Evolutionary conservation across 1,140 invertebrate genomes (phyloP).

Genomic region (Parasteatoda tepidariorum): DNA sequence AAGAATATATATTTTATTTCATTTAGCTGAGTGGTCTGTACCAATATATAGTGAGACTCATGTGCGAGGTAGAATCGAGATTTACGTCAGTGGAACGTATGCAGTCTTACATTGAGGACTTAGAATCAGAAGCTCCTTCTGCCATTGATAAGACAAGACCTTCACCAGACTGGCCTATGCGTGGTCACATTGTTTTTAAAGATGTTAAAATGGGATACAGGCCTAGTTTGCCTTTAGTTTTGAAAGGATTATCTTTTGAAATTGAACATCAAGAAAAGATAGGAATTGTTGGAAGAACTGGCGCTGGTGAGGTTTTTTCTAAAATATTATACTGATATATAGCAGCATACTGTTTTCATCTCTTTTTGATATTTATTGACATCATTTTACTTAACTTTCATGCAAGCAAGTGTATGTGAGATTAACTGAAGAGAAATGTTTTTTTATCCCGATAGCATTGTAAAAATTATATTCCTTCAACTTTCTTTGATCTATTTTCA

Average conservation of each 20-base stretch:
- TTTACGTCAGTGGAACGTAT: constrained; percentile 77
- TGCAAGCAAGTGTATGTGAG: too few relatives aligned
- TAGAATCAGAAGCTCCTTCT: constrained; percentile 56
- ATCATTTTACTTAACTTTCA: too few relatives aligned
- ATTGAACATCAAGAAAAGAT: constrained; percentile 75
- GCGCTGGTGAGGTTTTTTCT: constrained; percentile 68
- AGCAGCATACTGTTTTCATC: too few relatives aligned
- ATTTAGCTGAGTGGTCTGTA: constrained; percentile 75
- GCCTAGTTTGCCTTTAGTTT: constrained; percentile 72
- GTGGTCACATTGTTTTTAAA: constrained; percentile 78
- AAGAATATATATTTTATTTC: not conserved
- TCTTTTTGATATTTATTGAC: too few relatives aligned
- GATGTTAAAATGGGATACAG: constrained; percentile 78
- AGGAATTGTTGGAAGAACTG: constrained; percentile 72
- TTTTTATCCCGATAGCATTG: too few relatives aligned
- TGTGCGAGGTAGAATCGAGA: constrained; percentile 76
- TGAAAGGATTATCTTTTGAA: constrained; percentile 74
- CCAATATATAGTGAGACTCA: constrained; percentile 74
- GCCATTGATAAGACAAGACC: constrained; percentile 68
- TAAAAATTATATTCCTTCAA: too few relatives aligned
- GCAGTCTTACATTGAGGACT: constrained; percentile 69
- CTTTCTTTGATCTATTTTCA: too few relatives aligned
- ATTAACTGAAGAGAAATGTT: too few relatives aligned
- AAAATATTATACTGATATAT: too few relatives aligned
- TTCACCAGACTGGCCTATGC: constrained; percentile 74